Evolutionary conservation across 1,140 invertebrate genomes (phyloP).

Genomic region (Pemphigus obesinymphae): DNA sequence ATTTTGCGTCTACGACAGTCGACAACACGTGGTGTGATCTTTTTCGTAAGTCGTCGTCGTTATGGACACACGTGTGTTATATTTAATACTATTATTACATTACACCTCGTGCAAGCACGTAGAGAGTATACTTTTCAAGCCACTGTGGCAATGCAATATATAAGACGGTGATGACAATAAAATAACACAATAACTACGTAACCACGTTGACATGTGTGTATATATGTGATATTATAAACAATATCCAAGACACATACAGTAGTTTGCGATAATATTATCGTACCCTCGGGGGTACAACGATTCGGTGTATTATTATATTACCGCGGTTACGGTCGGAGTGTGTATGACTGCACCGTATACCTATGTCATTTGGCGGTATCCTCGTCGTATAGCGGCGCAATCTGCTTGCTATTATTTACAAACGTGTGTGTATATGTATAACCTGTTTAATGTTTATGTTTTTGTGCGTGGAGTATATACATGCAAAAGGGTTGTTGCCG

Average conservation of each 20-base stretch:
- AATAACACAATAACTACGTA: slow-evolving; percentile 18
- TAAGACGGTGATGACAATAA: slow-evolving; percentile 20
- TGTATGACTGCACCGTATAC: too few species aligned
- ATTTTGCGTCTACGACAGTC: neutral
- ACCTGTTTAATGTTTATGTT: too few species aligned
- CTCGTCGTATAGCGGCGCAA: neutral
- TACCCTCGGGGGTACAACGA: neutral
- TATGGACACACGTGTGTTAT: too few species aligned
- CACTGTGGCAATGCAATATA: neutral
- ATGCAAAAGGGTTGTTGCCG: neutral
- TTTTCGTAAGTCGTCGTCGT: neutral
- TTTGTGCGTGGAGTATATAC: neutral
- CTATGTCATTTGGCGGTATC: neutral
- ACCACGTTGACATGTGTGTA: neutral
- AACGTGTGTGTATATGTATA: too few species aligned
- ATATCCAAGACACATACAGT: neutral
- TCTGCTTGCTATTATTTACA: neutral
- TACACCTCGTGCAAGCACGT: neutral
- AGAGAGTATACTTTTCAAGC: neutral
- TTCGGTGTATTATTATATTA: neutral
- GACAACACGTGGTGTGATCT: neutral
- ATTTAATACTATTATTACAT: neutral
- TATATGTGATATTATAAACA: neutral
- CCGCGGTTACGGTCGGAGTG: neutral
- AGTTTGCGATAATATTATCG: neutral